phyloP scores from a whole-genome alignment of 1,140 invertebrate species.

The Rhynchophorus ferrugineus region DNA sequence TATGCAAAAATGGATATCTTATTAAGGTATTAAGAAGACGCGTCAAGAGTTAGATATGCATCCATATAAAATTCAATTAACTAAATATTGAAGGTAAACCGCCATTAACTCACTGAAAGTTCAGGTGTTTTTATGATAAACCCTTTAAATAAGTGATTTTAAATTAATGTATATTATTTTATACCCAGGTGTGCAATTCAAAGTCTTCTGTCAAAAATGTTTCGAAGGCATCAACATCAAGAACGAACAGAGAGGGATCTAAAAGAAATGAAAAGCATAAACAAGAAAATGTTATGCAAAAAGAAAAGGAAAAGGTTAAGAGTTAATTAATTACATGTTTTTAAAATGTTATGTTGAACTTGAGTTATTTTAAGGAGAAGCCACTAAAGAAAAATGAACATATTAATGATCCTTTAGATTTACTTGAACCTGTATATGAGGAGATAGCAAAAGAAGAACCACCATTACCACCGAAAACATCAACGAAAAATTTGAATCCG shows the following conservation, averaged over 20 bases:
- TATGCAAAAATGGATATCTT: no score
- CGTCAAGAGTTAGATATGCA: no score
- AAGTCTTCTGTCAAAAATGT: not conserved
- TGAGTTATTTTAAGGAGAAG: conserved; percentile 6
- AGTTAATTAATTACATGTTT: not conserved
- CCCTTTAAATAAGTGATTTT: no score
- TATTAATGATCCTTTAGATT: conserved; percentile 29
- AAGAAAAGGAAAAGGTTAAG: not conserved
- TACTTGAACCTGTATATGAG: conserved; percentile 31
- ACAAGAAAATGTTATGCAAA: not conserved
- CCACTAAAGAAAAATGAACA: conserved; percentile 17
- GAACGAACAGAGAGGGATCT: not conserved
- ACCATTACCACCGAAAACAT: conserved; percentile 10
- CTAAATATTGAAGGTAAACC: no score
- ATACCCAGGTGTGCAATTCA: not conserved
- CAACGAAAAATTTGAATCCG: not conserved
- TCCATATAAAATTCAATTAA: no score
- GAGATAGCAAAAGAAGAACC: conserved; percentile 27
- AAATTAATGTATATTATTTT: not conserved
- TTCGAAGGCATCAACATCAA: not conserved
- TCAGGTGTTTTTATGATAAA: no score
- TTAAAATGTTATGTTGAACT: not conserved
- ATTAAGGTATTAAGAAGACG: no score
- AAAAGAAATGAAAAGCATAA: not conserved
- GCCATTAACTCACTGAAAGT: no score